Conservation (phyloP, 30 jellyfish, hydroid and myxozoan species). For the Chironex yamaguchii region DNA sequence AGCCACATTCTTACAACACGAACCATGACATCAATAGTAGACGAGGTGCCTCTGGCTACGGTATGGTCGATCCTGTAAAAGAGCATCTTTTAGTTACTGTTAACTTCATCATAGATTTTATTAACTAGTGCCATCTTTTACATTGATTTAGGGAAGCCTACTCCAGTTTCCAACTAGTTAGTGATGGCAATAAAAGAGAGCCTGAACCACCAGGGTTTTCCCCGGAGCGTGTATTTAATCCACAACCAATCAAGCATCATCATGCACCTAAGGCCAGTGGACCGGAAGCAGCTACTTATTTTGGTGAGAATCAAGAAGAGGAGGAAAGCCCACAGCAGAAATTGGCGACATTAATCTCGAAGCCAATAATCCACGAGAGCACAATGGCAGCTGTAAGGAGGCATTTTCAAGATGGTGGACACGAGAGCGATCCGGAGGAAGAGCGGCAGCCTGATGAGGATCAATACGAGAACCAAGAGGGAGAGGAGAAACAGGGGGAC, state of each 20-base stretch:
- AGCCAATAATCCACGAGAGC: conserved; percentile 80
- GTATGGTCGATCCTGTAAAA: too few relatives aligned
- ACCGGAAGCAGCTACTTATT: conserved; percentile 81
- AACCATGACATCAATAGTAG: too few relatives aligned
- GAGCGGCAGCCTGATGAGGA: neutral
- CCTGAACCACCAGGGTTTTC: conserved; percentile 49
- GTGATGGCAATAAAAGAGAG: neutral
- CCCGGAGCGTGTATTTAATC: conserved; percentile 56
- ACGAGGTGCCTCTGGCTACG: too few relatives aligned
- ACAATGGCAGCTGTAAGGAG: conserved; percentile 15
- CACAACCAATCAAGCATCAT: conserved; percentile 50
- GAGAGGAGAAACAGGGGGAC: too few relatives aligned
- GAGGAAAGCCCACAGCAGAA: conserved; percentile 78
- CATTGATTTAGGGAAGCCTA: too few relatives aligned
- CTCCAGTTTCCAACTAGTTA: neutral
- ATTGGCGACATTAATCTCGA: conserved; percentile 83
- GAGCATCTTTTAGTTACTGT: too few relatives aligned
- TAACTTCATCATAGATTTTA: too few relatives aligned
- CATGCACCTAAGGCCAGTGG: conserved; percentile 32
- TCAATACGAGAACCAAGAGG: neutral
- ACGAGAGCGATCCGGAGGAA: neutral
- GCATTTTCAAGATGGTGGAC: neutral
- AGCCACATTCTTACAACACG: too few relatives aligned
- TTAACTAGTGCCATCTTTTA: too few relatives aligned
- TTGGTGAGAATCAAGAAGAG: conserved; percentile 81